Evolutionary conservation across 1,140 invertebrate species (phyloP).

Genomic region (Pogonomyrmex barbatus): DNA sequence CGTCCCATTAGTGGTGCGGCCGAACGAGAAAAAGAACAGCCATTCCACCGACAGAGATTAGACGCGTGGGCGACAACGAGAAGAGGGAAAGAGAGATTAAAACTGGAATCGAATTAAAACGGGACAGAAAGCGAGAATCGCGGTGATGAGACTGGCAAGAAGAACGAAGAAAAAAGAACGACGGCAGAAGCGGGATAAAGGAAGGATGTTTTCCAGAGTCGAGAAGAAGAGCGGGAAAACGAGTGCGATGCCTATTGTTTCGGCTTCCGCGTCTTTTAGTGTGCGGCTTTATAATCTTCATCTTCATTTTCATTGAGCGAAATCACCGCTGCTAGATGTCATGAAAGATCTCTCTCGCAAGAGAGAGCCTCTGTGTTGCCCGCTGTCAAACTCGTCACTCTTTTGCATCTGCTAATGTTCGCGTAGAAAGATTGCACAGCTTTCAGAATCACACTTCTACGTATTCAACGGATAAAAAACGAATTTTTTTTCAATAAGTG

Average conservation of each 20-base stretch:
- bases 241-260: conserved; percentile 67
- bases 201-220: conserved; percentile 57
- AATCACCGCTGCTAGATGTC: conserved; percentile 33
- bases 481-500: neutral
- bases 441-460: too few relatives aligned
- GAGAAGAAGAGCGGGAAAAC: conserved; percentile 49
- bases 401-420: neutral
- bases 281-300: conserved; percentile 47
- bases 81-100: conserved; percentile 24
- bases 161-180: conserved; percentile 20
- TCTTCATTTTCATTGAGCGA: conserved; percentile 45
- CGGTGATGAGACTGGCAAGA: conserved; percentile 51
- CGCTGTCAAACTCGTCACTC: neutral
- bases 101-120: conserved; percentile 35
- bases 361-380: conserved; percentile 42
- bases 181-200: neutral
- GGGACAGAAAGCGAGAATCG: conserved; percentile 59
- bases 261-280: conserved; percentile 60
- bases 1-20: conserved; percentile 18
- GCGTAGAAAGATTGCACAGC: neutral
- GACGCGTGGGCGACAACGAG: conserved; percentile 26
- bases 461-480: neutral
- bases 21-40: conserved; percentile 9
- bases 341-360: conserved; percentile 67
- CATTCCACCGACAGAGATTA: conserved; percentile 28